phyloP scores from a whole-genome alignment of 2,888 invertebrate genomes.

The Arge pagana region DNA sequence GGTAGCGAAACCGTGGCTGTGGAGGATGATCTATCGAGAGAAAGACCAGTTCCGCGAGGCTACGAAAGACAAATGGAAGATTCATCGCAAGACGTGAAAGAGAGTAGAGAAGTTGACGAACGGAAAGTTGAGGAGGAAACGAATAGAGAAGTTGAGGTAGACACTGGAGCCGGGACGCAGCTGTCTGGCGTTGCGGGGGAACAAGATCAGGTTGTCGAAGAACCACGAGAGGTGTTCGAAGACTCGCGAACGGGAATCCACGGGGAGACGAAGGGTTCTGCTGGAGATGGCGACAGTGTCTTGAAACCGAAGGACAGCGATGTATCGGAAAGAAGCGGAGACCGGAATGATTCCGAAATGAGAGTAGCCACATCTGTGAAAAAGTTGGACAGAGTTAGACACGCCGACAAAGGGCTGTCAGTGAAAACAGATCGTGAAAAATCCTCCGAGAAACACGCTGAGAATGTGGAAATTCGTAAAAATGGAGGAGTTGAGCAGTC shows the following conservation, averaged over 20 bases:
- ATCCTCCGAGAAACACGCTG: background rate
- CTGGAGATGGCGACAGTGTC: background rate
- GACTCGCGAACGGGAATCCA: background rate
- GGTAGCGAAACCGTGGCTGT: background rate
- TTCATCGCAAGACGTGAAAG: no score
- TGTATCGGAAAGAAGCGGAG: slow-evolving; percentile 6
- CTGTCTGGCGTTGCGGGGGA: slow-evolving; percentile 10
- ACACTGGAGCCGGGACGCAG: slow-evolving; percentile 1
- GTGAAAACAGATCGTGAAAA: slow-evolving; percentile 23
- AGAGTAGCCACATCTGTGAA: slow-evolving; percentile 21
- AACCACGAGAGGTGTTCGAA: slow-evolving; percentile 15
- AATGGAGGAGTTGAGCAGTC: background rate
- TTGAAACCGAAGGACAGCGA: slow-evolving; percentile 14
- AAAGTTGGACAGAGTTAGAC: slow-evolving; percentile 47
- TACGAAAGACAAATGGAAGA: background rate
- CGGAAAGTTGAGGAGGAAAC: slow-evolving; percentile 6
- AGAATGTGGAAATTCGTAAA: slow-evolving; percentile 7
- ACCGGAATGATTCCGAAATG: slow-evolving; percentile 4
- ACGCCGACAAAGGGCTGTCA: slow-evolving; percentile 41
- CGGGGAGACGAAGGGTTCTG: background rate
- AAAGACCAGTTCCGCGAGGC: slow-evolving; percentile 3
- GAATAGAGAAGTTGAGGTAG: slow-evolving; percentile 16
- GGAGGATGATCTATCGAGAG: background rate
- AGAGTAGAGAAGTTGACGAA: background rate
- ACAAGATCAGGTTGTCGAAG: slow-evolving; percentile 16